Evolutionary conservation across 2,888 invertebrate species (phyloP), one percentile per base, ranked within the genome.

Genomic region (Hypena proboscidalis): DNA sequence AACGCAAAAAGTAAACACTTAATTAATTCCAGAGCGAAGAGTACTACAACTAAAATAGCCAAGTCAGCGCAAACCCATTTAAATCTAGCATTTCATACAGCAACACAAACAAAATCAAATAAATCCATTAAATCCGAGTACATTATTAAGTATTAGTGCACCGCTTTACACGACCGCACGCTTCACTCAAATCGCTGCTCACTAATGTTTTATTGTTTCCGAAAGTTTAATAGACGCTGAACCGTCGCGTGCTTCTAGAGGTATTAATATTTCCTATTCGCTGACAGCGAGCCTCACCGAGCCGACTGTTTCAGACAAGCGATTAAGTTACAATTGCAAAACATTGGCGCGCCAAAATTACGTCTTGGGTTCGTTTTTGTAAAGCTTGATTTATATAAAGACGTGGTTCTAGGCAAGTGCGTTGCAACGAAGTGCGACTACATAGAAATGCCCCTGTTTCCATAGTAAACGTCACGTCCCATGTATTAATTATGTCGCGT

Each of bases 181-280:
- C 30, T 44, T 19, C 31, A 22, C 29, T 41, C 34, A 43, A 42
- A 40, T 37, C 34, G 36, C 13, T 21, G 19, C 31, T 31, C 26
- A 25, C 23, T 29, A n/a, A 22, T 11, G 20, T 39, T 39, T 39
- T 22, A 31, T 42, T 42, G 59, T 48, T 50, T 33, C 30, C 51
- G 34, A 57, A 62, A 57, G 50, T 64, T 60, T 60, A 62, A 60
- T 53, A 50, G 57, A 23, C 23, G 31, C 8, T 11, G 43, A 41
- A 40, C 23, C 32, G 19, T 62, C 7, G 62, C 65, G 65, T 62
- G 62, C 44, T 30, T 8, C 13, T 27, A 29, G 33, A 22, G 47
- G 61, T 54, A 64, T 60, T 62, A 62, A 62, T 62, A 65, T 51
- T 58, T 62, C 54, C 50, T 22, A 54, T 48, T 41, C 17, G 33